Conservation (phyloP, 2,113 vertebrate genomes). For the Petrocephalus zakoni region DNA sequence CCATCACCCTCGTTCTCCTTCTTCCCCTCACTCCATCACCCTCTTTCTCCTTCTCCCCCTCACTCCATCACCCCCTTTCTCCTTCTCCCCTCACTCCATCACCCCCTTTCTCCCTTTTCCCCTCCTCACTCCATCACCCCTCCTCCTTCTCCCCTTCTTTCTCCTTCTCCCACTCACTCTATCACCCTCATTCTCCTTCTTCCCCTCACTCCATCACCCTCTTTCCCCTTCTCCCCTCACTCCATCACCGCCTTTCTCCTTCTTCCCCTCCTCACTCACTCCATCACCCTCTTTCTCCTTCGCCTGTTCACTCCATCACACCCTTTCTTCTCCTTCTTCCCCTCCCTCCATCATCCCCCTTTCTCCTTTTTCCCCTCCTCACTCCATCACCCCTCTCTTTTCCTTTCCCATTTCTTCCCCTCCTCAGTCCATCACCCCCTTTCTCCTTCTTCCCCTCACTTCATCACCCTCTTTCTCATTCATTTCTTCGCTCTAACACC, state of each 20-base stretch:
- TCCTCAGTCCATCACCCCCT: too few relatives aligned
- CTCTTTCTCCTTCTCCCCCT: constrained; percentile 16
- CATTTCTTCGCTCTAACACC: too few relatives aligned
- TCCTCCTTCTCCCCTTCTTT: background rate
- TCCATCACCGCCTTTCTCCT: background rate
- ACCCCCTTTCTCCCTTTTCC: background rate
- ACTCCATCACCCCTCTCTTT: background rate
- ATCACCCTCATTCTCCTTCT: background rate
- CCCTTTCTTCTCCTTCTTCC: background rate
- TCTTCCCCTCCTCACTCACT: background rate
- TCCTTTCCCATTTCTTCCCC: background rate
- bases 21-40: background rate
- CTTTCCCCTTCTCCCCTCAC: constrained; percentile 15
- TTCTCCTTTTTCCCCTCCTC: background rate
- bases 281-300: background rate
- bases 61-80: background rate
- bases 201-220: background rate
- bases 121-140: background rate
- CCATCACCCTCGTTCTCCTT: background rate
- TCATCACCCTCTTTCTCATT: too few relatives aligned
- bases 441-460: background rate
- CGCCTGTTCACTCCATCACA: background rate
- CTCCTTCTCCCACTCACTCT: background rate
- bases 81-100: background rate
- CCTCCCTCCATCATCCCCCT: background rate